Evolutionary conservation across 1,140 invertebrate genomes (phyloP), one percentile per base, ranked within the genome.

Genomic region (Drosophila jambulina): DNA sequence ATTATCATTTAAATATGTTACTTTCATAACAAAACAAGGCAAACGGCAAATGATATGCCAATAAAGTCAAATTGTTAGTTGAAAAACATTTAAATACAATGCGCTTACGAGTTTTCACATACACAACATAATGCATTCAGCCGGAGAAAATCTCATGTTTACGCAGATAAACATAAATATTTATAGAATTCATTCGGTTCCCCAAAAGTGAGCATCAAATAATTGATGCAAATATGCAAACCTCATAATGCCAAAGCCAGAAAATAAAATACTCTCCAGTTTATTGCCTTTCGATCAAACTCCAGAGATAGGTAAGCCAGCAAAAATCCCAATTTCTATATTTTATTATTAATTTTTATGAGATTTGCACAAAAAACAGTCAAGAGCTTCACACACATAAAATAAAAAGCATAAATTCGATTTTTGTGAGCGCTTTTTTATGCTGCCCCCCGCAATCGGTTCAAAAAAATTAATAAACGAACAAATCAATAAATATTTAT

Each of bases 401-500:
- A 45, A 79, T 80, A 74, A 79, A 86, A 49, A 83, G 68, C 2
- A 82, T 63, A 53, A 69, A 80, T 82, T 68, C 56, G 65, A 36
- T 36, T 60, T 75, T 84, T 78, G 9, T 48, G 46, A 40, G 25
- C 32, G 19, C 64, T 45, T 54, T 58, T 82, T 87, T 82, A 74
- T 62, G 46, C 51, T 34, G 51, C 21, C 25, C 6, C 42, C 36
- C 19, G 46, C 25, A 68, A 72, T 60, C 42, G 53, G 32, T 56
- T 69, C 53, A 77, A 68, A 64, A 53, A 54, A 40, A 59, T 65
- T 74, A 70, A 74, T 57, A 72, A 70, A 45, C 45, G 40, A 71
- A 38, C 63, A 68, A 72, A 78, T 56, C 78, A 78, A 84, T 88
- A 90, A 88, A 88, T 75, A 88, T 88, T 90, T 84, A 88, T 88